Evolutionary conservation across 2,113 vertebrate genomes (phyloP).

Genomic region (Tyto alba): DNA sequence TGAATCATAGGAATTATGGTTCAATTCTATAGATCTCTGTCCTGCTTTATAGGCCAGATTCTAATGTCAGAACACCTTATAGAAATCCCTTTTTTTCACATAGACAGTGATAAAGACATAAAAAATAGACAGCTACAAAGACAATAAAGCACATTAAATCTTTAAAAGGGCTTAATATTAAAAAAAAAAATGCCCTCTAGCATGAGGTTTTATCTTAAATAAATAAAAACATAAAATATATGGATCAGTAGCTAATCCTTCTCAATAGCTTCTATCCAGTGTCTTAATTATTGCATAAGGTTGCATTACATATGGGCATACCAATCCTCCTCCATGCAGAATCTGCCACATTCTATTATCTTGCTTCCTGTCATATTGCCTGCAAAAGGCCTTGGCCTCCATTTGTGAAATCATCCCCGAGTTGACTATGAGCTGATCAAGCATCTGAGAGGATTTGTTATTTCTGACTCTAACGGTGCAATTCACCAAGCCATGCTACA

Average conservation of each 20-base stretch:
- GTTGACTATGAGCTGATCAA: background rate
- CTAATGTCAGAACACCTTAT: background rate
- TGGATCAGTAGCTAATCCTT: constrained; percentile 30
- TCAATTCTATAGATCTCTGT: background rate
- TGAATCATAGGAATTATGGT: background rate
- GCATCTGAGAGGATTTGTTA: background rate
- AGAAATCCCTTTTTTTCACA: background rate
- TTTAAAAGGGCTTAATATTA: background rate
- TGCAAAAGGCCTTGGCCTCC: background rate
- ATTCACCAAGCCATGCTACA: background rate
- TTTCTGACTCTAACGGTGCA: background rate
- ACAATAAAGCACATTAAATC: background rate
- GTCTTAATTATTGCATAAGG: constrained; percentile 12
- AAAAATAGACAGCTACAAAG: background rate
- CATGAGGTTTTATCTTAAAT: background rate
- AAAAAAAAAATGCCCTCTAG: background rate
- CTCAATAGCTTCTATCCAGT: background rate
- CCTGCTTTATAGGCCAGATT: background rate
- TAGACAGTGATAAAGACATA: background rate
- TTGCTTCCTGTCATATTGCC: background rate
- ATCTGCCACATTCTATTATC: constrained; percentile 45
- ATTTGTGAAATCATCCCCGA: background rate
- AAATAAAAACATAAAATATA: background rate
- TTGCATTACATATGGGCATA: background rate
- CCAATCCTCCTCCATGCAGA: background rate